These are phyloP conservation scores for Myotis daubentonii DNA, from an alignment of 2,797 vertebrate species.

Conservation along the genomic window DNA sequence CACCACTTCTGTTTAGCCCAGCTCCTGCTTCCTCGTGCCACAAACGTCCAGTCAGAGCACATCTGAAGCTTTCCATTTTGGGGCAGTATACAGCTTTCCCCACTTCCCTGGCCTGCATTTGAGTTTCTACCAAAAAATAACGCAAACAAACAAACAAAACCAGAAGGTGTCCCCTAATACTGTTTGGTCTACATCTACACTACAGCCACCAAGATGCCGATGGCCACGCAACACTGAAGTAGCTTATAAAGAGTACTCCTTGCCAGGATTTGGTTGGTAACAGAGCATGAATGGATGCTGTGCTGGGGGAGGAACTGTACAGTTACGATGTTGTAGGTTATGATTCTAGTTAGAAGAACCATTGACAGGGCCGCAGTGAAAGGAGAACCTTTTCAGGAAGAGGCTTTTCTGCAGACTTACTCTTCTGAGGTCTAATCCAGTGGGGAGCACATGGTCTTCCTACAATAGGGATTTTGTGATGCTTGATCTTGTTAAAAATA, in stretches of 20 bases:
- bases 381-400: neutral
- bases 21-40: neutral
- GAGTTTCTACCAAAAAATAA: neutral
- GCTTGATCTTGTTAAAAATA: neutral
- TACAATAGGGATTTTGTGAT: neutral
- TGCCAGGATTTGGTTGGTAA: neutral
- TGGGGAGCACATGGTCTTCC: neutral
- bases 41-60: neutral
- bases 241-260: too few relatives aligned
- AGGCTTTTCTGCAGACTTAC: neutral
- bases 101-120: neutral
- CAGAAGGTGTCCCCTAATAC: too few relatives aligned
- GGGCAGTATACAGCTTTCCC: neutral
- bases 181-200: neutral
- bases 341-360: neutral
- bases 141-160: too few relatives aligned
- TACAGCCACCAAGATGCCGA: neutral
- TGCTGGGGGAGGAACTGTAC: neutral
- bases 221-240: neutral
- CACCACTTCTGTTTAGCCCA: neutral
- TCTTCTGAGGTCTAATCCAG: neutral
- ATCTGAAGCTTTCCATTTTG: neutral
- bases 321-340: neutral
- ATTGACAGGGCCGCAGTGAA: neutral
- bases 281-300: neutral